phyloP scores from a whole-genome alignment of 2,797 vertebrate genomes.

The Leptatherina wallacei region DNA sequence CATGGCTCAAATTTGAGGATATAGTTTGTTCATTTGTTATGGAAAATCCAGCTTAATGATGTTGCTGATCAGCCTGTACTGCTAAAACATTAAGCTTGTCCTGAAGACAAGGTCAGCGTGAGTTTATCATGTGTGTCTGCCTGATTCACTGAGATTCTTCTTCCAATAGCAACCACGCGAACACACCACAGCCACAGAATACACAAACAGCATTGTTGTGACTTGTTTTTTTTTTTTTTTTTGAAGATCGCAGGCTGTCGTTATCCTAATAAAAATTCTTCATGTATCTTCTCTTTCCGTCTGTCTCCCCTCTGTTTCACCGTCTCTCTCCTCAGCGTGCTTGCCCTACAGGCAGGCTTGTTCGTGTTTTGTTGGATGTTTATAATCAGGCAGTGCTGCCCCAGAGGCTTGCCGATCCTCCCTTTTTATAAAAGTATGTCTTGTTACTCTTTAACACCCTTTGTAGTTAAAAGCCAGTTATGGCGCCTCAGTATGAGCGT shows the following conservation, averaged over 20 bases:
- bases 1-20: background rate
- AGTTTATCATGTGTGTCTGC: conserved; percentile 42
- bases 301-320: conserved; percentile 16
- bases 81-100: conserved; percentile 27
- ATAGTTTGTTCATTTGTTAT: background rate
- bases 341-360: conserved; percentile 61
- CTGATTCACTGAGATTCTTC: conserved; percentile 25
- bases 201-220: conserved; percentile 60
- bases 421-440: conserved; percentile 41
- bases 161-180: conserved; percentile 49
- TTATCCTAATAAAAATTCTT: conserved; percentile 51
- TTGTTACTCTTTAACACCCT: conserved; percentile 48
- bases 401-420: conserved; percentile 49
- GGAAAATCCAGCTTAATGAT: background rate
- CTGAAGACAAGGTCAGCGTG: conserved; percentile 33
- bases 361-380: conserved; percentile 65
- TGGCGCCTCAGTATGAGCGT: conserved; percentile 8
- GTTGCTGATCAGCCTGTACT: conserved; percentile 1
- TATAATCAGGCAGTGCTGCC: conserved; percentile 60
- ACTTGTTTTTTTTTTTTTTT: conserved; percentile 44
- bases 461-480: conserved; percentile 51
- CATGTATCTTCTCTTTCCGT: conserved; percentile 32
- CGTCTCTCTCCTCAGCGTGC: conserved; percentile 29
- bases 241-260: conserved; percentile 36
- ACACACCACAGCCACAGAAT: conserved; percentile 50